Percentiles rank a stretch among this genome's conserved stretches.
phyloP scores from a whole-genome alignment of 2,113 vertebrate species.

The Gobio gobio region DNA sequence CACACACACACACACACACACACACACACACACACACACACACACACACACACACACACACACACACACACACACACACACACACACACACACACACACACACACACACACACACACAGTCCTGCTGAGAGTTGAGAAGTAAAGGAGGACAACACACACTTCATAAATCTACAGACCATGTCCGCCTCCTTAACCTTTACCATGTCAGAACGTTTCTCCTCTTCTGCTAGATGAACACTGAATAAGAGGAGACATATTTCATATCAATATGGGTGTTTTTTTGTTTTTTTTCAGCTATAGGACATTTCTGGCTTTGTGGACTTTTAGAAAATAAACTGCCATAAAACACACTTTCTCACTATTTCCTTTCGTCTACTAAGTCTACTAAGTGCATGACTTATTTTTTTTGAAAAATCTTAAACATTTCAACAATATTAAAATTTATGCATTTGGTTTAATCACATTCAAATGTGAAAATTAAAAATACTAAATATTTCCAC shows the following conservation, averaged over 20 bases:
- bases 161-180: slow-evolving; percentile 48
- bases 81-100: slow-evolving; percentile 35
- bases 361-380: neutral
- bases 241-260: slow-evolving; percentile 23
- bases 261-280: neutral
- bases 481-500: neutral
- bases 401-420: neutral
- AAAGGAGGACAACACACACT: slow-evolving; percentile 29
- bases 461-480: neutral
- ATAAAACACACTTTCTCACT: neutral
- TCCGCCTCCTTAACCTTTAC: slow-evolving; percentile 47
- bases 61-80: no score
- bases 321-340: neutral
- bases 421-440: neutral
- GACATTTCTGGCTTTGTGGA: neutral
- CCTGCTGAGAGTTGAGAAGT: neutral
- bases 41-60: slow-evolving; percentile 38
- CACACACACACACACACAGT: slow-evolving; percentile 12
- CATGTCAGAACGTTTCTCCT: slow-evolving; percentile 20
- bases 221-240: slow-evolving; percentile 19
- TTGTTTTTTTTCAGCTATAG: neutral
- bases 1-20: neutral
- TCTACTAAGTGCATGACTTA: neutral
- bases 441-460: neutral
- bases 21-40: slow-evolving; percentile 23